Evolutionary conservation across 1,140 invertebrate genomes (phyloP).

Genomic region (Maniola jurtina): DNA sequence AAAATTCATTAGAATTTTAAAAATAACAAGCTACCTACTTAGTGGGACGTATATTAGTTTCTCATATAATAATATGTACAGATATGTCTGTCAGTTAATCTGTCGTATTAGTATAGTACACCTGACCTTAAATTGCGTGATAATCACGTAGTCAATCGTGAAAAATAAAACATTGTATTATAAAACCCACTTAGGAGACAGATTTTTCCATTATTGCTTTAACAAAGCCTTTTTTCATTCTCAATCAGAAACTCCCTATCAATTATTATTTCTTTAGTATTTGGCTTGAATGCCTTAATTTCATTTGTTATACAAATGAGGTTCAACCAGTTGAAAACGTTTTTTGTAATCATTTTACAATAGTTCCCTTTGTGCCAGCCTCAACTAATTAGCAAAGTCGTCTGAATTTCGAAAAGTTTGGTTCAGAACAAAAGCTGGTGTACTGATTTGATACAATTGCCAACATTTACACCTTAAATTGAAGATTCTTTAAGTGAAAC

Average conservation of each 20-base stretch:
- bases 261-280: conserved; percentile 3
- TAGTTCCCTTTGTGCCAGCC: conserved; percentile 33
- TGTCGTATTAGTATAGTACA: too few relatives aligned
- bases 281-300: background rate
- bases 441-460: conserved; percentile 31
- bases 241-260: background rate
- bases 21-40: too few relatives aligned
- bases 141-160: too few relatives aligned
- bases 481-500: background rate
- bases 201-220: background rate
- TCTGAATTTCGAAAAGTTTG: conserved; percentile 42
- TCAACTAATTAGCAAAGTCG: conserved; percentile 38
- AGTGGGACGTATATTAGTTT: too few relatives aligned
- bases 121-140: too few relatives aligned
- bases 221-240: background rate
- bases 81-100: too few relatives aligned
- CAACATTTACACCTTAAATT: conserved; percentile 32
- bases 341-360: conserved; percentile 32
- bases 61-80: too few relatives aligned
- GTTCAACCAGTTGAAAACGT: background rate
- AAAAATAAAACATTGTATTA: too few relatives aligned
- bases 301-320: background rate
- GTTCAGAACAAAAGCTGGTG: conserved; percentile 31
- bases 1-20: background rate
- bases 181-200: too few relatives aligned